Percentiles rank a stretch among this genome's conserved stretches.
phyloP scores from a whole-genome alignment of 2,113 vertebrate genomes.

The Loxodonta africana region DNA sequence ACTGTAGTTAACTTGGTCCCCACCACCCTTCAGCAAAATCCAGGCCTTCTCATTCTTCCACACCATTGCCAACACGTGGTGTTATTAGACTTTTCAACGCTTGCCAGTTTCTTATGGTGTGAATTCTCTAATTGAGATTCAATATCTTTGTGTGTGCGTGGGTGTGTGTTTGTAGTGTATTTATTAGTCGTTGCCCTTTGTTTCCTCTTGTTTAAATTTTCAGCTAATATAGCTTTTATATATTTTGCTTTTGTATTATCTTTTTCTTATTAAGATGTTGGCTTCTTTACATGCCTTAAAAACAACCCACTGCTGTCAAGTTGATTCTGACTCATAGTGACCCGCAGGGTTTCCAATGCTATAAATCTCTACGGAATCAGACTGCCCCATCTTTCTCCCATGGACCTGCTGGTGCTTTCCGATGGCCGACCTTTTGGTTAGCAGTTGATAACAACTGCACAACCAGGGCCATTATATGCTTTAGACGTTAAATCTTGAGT shows the following conservation, averaged over 20 bases:
- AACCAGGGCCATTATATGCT: neutral
- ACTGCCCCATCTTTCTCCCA: no score
- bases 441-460: no score
- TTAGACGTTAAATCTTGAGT: neutral
- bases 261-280: neutral
- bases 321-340: no score
- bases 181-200: neutral
- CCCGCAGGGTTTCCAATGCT: no score
- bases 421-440: no score
- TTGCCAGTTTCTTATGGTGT: neutral
- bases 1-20: neutral
- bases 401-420: no score
- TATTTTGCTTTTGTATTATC: neutral
- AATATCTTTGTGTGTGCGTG: neutral
- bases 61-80: neutral
- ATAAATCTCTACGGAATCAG: no score
- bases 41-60: neutral
- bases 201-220: constrained; percentile 26
- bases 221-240: neutral
- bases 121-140: neutral
- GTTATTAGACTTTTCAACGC: neutral
- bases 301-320: no score
- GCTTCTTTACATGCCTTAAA: neutral
- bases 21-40: neutral
- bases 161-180: neutral